These are phyloP conservation scores for Scopus umbretta DNA, from an alignment of 2,113 vertebrate species.

Conservation along the genomic window DNA sequence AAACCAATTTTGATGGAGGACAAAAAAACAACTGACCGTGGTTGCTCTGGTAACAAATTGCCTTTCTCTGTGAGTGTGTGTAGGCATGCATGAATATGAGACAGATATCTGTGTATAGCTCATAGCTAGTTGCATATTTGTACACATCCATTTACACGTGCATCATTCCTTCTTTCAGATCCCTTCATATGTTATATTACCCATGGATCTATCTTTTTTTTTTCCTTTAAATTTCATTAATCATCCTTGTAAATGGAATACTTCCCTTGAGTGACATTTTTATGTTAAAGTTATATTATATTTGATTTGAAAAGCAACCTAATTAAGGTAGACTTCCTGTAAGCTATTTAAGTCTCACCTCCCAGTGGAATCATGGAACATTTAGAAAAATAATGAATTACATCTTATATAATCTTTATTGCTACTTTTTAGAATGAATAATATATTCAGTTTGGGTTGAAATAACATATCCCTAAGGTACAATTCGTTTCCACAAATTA, in stretches of 20 bases:
- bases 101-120: background rate
- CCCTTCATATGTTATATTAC: background rate
- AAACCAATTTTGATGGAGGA: background rate
- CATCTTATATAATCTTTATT: slow-evolving; percentile 73
- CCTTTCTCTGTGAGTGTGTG: background rate
- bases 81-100: slow-evolving; percentile 25
- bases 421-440: slow-evolving; percentile 65
- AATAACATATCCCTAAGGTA: slow-evolving; percentile 68
- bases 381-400: slow-evolving; percentile 75
- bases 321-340: slow-evolving; percentile 68
- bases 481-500: slow-evolving; percentile 69
- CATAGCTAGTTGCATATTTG: background rate
- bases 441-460: slow-evolving; percentile 67
- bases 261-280: slow-evolving; percentile 66
- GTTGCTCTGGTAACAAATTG: slow-evolving; percentile 64
- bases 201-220: background rate
- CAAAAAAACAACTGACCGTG: slow-evolving; percentile 34
- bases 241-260: slow-evolving; percentile 53
- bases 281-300: slow-evolving; percentile 66
- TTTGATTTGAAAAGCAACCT: slow-evolving; percentile 71
- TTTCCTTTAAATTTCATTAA: slow-evolving; percentile 55
- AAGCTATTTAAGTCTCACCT: slow-evolving; percentile 64
- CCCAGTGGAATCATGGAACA: slow-evolving; percentile 56
- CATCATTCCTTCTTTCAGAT: background rate
- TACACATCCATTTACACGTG: background rate